These are phyloP conservation scores for Therioaphis trifolii DNA, from an alignment of 2,888 invertebrate genomes.

Conservation along the genomic window DNA sequence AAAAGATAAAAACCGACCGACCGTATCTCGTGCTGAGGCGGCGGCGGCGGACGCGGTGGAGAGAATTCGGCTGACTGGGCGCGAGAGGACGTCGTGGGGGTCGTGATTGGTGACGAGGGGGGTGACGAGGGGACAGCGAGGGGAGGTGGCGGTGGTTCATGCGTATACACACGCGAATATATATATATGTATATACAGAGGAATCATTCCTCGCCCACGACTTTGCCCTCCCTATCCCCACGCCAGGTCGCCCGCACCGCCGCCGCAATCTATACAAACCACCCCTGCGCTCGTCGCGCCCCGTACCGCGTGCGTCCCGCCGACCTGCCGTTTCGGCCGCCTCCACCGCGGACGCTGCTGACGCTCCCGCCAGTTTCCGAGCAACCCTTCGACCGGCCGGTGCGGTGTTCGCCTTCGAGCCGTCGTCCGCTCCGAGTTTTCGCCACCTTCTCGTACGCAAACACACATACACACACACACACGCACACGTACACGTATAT, in stretches of 20 bases:
- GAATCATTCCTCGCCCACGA: conserved; percentile 19
- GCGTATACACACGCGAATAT: conserved; percentile 35
- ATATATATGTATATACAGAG: background rate
- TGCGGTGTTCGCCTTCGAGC: conserved; percentile 34
- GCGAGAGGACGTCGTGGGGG: too few relatives aligned
- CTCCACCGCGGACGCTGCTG: conserved; percentile 27
- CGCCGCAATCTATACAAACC: conserved; percentile 37
- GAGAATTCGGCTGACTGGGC: background rate
- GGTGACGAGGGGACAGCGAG: background rate
- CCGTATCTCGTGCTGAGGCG: conserved; percentile 7
- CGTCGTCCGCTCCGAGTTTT: conserved; percentile 5
- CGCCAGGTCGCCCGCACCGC: conserved; percentile 9
- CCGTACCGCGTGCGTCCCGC: background rate
- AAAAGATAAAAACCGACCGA: background rate
- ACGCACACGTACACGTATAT: background rate
- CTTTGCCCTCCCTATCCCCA: background rate
- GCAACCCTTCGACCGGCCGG: conserved; percentile 47
- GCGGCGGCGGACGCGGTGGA: background rate
- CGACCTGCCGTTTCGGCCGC: background rate
- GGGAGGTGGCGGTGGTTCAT: background rate
- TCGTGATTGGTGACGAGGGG: background rate
- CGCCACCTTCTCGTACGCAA: background rate
- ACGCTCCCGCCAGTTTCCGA: conserved; percentile 59
- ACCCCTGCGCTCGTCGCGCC: background rate
- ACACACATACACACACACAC: background rate